Base-by-base conservation (phyloP, 23 tunicate genomes). In the Ciona savignyi region DNA sequence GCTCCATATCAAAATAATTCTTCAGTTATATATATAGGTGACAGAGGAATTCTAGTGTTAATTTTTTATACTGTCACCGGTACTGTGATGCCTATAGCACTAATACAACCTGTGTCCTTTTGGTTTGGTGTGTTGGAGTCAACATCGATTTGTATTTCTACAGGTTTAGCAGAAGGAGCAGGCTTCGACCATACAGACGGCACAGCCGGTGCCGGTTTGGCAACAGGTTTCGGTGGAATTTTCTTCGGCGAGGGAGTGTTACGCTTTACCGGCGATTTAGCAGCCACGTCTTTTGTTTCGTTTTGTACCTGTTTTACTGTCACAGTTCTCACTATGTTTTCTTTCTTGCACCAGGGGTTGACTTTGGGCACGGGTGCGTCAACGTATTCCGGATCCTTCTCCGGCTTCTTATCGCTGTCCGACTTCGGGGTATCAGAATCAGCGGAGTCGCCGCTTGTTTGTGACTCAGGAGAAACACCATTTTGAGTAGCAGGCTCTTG, bases 361-460 rank as follows among this genome's bases (percentile, higher is more conserved):
- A 67, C 74, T 79, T 83, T 89, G 35, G 96, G 96, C 49, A 89
- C 73, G 1, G 96, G 96, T n/a, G 96, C 96, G 24, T 73, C 96
- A 19, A 89, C 96, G 62, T 73, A 89, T 70, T 78, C 89, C 63
- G 66, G 66, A 32, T 84, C 32, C 15, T 77, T 51, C 21, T 28
- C 35, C 0, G 28, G 70, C 49, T 75, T 68, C 34, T 74, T 82
- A 26, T 82, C 87, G 24, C 23, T 20, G 33, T 82, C 87, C 6
- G 75, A 67, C 51, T 82, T 82, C 30, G 32, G 73, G 6, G 70
- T 28, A 23, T 81, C 85, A 20, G 83, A 80, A 28, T 89, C 96
- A 77, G 71, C 73, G 1, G 89, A 74, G 33, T 89, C 96, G 2
- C 62, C 80, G 48, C 87, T 68, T 25, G 87, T 72, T 22, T 82